These are phyloP conservation scores for Stictocephala bisonia DNA, from an alignment of 2,888 invertebrate species.

Conservation along the genomic window DNA sequence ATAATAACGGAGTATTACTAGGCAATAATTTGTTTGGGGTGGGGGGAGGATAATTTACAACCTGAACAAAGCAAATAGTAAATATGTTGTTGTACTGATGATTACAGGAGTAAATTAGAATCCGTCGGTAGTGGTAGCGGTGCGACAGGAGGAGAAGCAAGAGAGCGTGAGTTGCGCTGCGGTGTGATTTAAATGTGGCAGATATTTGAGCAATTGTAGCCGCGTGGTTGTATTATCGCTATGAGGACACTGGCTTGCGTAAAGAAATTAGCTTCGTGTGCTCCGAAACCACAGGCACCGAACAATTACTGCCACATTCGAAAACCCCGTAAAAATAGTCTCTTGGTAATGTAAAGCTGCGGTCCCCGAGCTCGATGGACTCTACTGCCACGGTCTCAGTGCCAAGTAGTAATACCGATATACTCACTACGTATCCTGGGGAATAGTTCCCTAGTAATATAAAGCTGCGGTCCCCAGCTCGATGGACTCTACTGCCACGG, in stretches of 20 bases:
- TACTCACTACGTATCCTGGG: no score
- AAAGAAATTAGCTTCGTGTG: conserved; percentile 37
- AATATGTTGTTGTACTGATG: conserved; percentile 27
- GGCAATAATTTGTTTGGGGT: no score
- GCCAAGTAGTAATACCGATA: no score
- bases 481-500: no score
- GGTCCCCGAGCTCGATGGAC: no score
- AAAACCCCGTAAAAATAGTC: conserved; percentile 33
- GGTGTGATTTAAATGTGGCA: conserved; percentile 40
- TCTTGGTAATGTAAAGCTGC: conserved; percentile 30
- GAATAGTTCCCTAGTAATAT: no score
- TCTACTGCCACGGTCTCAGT: no score
- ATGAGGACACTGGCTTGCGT: conserved; percentile 39
- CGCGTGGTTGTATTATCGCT: conserved; percentile 26
- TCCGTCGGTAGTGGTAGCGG: not conserved
- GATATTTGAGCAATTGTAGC: conserved; percentile 36
- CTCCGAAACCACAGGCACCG: conserved; percentile 32
- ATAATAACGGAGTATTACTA: no score
- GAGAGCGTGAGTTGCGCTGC: conserved; percentile 20
- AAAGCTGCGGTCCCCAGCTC: no score
- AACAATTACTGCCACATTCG: conserved; percentile 35
- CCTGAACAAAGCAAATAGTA: no score
- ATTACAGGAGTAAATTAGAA: conserved; percentile 30
- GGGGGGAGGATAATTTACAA: no score
- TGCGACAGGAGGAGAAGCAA: not conserved